A percentile compares a stretch with the other conserved stretches of the same genome.
phyloP scores from a whole-genome alignment of 2,888 invertebrate genomes.

The Habrosyne pyritoides region DNA sequence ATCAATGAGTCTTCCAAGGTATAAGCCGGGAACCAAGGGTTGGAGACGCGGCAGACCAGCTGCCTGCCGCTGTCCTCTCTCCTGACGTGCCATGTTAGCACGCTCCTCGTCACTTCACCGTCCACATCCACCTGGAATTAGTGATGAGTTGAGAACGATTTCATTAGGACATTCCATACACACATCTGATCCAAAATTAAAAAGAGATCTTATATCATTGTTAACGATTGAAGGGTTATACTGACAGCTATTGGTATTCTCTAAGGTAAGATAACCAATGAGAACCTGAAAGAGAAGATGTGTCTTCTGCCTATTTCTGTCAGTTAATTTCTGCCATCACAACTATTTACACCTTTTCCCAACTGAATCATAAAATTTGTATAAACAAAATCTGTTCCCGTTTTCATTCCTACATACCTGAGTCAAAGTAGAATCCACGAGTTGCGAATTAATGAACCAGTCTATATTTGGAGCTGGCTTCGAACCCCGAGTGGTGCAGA shows the following conservation, averaged over 20 bases:
- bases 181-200: too few relatives aligned
- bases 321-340: too few relatives aligned
- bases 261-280: too few relatives aligned
- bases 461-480: constrained; percentile 92
- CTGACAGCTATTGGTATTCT: too few relatives aligned
- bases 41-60: constrained; percentile 92
- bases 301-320: too few relatives aligned
- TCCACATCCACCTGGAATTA: constrained; percentile 82
- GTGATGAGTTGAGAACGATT: constrained; percentile 4
- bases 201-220: too few relatives aligned
- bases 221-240: too few relatives aligned
- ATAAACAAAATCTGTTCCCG: too few relatives aligned
- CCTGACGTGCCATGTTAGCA: constrained; percentile 88
- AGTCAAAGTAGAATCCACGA: constrained; percentile 72
- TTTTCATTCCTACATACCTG: constrained; percentile 48
- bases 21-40: constrained; percentile 93
- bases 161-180: neutral
- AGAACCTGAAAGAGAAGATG: too few relatives aligned
- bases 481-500: constrained; percentile 92
- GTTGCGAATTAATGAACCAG: constrained; percentile 88
- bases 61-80: constrained; percentile 92
- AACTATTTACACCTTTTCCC: too few relatives aligned
- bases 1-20: constrained; percentile 90
- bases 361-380: neutral
- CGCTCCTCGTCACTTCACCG: constrained; percentile 88